Evolutionary conservation across 2,797 vertebrate genomes (phyloP), one percentile per base, ranked within the genome.

Genomic region (Apodemus agrarius): DNA sequence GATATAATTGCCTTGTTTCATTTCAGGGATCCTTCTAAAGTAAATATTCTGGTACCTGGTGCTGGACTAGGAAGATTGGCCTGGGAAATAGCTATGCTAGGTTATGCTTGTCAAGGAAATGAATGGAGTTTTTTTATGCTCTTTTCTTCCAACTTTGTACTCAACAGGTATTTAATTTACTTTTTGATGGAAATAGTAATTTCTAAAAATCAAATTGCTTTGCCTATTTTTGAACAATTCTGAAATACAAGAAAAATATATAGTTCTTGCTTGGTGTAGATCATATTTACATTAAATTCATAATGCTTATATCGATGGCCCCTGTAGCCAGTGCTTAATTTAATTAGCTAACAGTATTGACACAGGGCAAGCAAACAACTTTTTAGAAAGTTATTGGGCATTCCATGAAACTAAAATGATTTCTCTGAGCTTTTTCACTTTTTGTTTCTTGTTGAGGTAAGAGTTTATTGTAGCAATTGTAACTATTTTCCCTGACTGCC

Each of bases 41-140:
- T 99, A 98, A 99, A 99, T 98, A 99, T 99, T 98, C 99, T 99
- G 98, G 99, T 99, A 97, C 99, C 99, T 94, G 99, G 99, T 97
- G 99, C 99, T 94, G 99, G 99, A 96, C 99, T 99, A 97, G 99
- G 99, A 97, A 99, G 99, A 97, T 99, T 99, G 94, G 99, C 99
- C 79, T 99, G 99, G 99, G 99, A 99, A 99, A 99, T 99, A 95
- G 99, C 99, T 98, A 99, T 98, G 92, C 99, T 99, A 97, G 99
- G 99, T 97, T 99, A 99, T 98, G 99, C 98, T 96, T 99, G 99
- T 98, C 99, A 99, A 98, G 99, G 99, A 98, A 99, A 99, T 90
- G 99, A 99, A 98, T 99, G 99, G 99, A 99, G 99, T 98, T 99
- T 99, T 99, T 99, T 99, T 98, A 99, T 99, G 99, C 99, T 99